Percentiles rank a stretch among this genome's conserved stretches.
These are phyloP conservation scores for Pecten maximus DNA, from an alignment of 2,888 invertebrate species.

Conservation along the genomic window DNA sequence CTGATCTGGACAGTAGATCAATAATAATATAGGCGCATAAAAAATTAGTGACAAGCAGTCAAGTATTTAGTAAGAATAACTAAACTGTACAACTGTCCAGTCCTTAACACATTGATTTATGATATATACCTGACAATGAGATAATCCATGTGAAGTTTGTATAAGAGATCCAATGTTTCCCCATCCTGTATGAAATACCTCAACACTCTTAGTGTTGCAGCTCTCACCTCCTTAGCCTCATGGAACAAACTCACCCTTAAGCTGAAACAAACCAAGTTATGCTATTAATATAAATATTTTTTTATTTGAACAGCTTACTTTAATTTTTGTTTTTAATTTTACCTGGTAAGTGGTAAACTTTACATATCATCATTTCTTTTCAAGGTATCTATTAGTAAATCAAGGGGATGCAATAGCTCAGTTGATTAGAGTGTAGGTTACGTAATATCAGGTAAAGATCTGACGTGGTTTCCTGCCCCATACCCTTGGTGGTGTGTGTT, in stretches of 20 bases:
- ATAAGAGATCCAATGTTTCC: conserved; percentile 90
- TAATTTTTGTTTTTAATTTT: not conserved
- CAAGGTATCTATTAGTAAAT: no score
- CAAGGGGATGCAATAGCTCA: no score
- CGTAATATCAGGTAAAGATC: no score
- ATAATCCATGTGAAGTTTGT: conserved; percentile 91
- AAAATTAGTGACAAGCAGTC: no score
- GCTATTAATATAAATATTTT: not conserved
- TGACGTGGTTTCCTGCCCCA: no score
- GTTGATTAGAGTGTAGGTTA: no score
- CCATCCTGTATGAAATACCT: conserved; percentile 91
- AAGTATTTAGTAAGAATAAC: no score
- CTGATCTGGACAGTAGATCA: no score
- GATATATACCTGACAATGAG: conserved; percentile 90
- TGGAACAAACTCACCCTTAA: conserved; percentile 92
- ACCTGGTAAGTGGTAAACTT: not conserved
- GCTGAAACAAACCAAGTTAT: conserved; percentile 85
- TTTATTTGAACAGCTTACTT: not conserved
- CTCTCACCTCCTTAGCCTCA: conserved; percentile 94
- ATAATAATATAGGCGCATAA: no score
- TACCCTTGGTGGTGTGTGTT: no score
- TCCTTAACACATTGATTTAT: no score
- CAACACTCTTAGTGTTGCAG: conserved; percentile 93
- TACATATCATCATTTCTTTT: not conserved
- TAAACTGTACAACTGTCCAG: no score